phyloP scores from a whole-genome alignment of 1,140 invertebrate species.

The Drosophila sucinea region DNA sequence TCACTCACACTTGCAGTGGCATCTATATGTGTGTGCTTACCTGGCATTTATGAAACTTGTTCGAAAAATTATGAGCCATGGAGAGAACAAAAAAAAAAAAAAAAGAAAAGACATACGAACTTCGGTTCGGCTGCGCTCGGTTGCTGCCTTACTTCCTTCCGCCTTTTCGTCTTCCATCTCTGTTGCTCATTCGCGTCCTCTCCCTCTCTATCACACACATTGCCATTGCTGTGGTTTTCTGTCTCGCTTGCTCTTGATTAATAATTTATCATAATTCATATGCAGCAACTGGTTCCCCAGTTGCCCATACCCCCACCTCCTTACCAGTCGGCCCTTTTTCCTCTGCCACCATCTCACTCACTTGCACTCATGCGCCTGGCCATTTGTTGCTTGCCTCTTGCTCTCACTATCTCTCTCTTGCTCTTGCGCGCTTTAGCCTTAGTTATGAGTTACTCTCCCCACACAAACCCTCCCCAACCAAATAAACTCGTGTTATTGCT shows the following conservation, averaged over 20 bases:
- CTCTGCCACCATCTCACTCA: conserved; percentile 51
- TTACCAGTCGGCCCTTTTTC: conserved; percentile 51
- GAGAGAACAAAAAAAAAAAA: conserved; percentile 15
- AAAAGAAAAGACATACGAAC: conserved; percentile 13
- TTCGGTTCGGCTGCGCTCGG: conserved; percentile 18
- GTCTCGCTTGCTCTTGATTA: conserved; percentile 56
- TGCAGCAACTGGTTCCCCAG: conserved; percentile 53
- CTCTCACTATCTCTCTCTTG: conserved; percentile 24
- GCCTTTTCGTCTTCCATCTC: conserved; percentile 29
- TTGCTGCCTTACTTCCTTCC: conserved; percentile 61
- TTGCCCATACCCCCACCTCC: background rate
- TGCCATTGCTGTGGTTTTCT: conserved; percentile 12
- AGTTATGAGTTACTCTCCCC: conserved; percentile 62
- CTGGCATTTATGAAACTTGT: conserved; percentile 81
- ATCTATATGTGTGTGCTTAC: conserved; percentile 42
- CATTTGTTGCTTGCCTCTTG: conserved; percentile 3
- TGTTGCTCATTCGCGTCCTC: conserved; percentile 41
- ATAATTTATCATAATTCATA: conserved; percentile 83
- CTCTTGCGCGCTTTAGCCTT: conserved; percentile 40
- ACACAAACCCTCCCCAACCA: background rate
- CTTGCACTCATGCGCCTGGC: conserved; percentile 50
- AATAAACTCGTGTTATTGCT: conserved; percentile 37
- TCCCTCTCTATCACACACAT: conserved; percentile 24
- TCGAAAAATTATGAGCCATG: conserved; percentile 77
- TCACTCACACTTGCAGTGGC: conserved; percentile 40